Evolutionary conservation across 2,797 vertebrate species (phyloP), one percentile per base, ranked within the genome.

Genomic region (Varecia variegata): DNA sequence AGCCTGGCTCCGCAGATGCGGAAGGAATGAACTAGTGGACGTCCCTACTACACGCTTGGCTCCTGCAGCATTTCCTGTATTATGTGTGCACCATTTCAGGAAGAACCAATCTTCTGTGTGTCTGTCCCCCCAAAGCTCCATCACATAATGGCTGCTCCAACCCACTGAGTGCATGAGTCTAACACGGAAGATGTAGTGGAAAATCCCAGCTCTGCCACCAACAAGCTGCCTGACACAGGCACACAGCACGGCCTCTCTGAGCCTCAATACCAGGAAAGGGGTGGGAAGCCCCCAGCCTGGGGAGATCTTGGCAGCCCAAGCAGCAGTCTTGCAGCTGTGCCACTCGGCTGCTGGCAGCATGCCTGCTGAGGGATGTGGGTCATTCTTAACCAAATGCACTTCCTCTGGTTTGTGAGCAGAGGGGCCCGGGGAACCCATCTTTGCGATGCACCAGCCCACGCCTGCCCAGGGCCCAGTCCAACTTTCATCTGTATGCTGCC

Each of bases 361-460:
- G 77, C 65, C 82, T 32, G 35, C 54, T 7, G 76, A 45, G 12
- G 25, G 54, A 50, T 20, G 45, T 40, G 60, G 85, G 38, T 74
- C 93, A 47, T 76, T 90, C 88, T 83, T 90, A 96, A 96, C 67
- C 82, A 95, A 96, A 97, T 43, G 68, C 23, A 30, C 79, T 84
- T 93, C 68, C 86, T 91, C 74, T 7, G 62, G 50, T 58, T 14
- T 58, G 85, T 56, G 47, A 95, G 52, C 58, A 27, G 35, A 25
- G 84, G 79, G 30, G 35, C 3, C 0, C 38, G 40, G 21, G 70
- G 56, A 43, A 15, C 8, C 32, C 70, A 68, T 73, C 62, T 86
- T 52, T 6, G 23, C 11, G 13, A 6, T 5, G n/a, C 62, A 52
- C 30, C 12, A 10, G 58, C 27, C 35, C 68, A 80, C 23, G 5